Evolutionary conservation across 2,888 invertebrate species (phyloP).

Genomic region (Andrena chrysosceles): DNA sequence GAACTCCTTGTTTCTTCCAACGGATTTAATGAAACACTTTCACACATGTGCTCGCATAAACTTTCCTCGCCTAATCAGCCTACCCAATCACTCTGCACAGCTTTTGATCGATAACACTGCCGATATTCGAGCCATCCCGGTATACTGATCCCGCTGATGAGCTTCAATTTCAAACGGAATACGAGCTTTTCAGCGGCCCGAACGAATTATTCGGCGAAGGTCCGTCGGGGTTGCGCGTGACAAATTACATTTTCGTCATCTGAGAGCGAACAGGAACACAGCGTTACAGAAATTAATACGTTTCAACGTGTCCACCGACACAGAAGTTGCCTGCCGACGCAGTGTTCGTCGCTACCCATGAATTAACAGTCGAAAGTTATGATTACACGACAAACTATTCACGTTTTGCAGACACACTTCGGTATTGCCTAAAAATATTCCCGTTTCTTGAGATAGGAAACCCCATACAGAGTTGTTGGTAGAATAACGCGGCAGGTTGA

Average conservation of each 20-base stretch:
- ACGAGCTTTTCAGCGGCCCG: constrained; percentile 35
- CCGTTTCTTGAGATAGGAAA: neutral
- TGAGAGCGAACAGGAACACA: constrained; percentile 9
- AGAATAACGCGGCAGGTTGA: neutral
- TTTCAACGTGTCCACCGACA: constrained; percentile 29
- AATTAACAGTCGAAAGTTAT: neutral
- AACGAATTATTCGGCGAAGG: constrained; percentile 43
- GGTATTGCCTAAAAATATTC: neutral
- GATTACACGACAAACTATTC: neutral
- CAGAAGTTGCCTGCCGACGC: neutral
- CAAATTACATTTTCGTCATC: constrained; percentile 52
- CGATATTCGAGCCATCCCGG: constrained; percentile 1
- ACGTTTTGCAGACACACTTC: too few species aligned
- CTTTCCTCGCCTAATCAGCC: neutral
- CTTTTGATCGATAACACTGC: neutral
- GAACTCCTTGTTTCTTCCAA: too few species aligned
- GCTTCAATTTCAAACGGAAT: constrained; percentile 55
- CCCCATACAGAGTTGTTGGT: neutral
- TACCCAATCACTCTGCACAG: neutral
- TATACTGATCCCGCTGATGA: constrained; percentile 28
- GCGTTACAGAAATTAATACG: constrained; percentile 53
- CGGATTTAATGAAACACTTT: neutral
- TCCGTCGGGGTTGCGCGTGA: constrained; percentile 17
- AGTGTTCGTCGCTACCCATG: too few species aligned
- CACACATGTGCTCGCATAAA: neutral